Evolutionary conservation across 2,113 vertebrate species (phyloP).

Genomic region (Hemicordylus capensis): DNA sequence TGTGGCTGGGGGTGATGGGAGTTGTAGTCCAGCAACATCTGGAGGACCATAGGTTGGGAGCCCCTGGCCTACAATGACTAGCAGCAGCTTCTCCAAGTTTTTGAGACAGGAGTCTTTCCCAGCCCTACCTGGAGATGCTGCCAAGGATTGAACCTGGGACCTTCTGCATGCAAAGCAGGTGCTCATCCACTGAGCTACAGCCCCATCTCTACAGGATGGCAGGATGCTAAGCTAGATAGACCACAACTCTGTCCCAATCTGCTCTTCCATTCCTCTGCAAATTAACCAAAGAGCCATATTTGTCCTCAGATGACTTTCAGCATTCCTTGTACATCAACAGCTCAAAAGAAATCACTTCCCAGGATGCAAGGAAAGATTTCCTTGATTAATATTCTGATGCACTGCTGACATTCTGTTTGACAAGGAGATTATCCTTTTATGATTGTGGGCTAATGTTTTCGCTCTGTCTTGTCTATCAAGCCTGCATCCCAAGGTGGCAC

Average conservation of each 20-base stretch:
- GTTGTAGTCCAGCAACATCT: no score
- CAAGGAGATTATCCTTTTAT: conserved; percentile 37
- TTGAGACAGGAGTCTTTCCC: no score
- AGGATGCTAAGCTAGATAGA: neutral
- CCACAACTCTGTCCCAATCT: neutral
- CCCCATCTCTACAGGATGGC: no score
- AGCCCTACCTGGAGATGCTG: no score
- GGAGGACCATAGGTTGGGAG: no score
- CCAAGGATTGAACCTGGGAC: no score
- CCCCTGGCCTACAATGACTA: no score
- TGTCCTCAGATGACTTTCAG: neutral
- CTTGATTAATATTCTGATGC: conserved; percentile 45
- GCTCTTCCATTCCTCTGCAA: neutral
- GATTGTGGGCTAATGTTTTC: conserved; percentile 18
- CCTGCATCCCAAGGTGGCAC: conserved; percentile 8
- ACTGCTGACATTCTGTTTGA: conserved; percentile 45
- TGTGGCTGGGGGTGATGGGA: no score
- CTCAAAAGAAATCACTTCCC: conserved; percentile 1
- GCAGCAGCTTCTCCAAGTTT: no score
- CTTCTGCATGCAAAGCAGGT: no score
- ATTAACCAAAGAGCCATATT: neutral
- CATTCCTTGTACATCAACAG: neutral
- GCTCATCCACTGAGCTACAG: no score
- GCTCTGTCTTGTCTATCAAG: conserved; percentile 34
- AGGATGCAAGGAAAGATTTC: conserved; percentile 20